These are phyloP conservation scores for Drosophila pandora DNA, from an alignment of 1,140 invertebrate species.

Conservation along the genomic window DNA sequence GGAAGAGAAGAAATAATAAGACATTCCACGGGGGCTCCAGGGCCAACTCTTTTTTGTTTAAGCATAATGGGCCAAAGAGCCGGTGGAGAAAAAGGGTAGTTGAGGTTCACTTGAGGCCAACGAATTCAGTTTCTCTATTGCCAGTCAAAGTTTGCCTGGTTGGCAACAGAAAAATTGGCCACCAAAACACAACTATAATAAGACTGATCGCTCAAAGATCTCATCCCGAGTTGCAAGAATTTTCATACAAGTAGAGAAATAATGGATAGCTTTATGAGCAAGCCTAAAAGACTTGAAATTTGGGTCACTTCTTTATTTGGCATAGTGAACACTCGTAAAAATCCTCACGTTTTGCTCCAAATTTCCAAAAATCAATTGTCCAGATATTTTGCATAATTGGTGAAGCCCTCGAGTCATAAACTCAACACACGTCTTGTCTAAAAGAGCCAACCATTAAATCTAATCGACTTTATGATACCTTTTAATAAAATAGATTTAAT, in stretches of 20 bases:
- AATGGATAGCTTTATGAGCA: neutral
- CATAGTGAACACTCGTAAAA: constrained; percentile 76
- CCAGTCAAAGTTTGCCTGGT: neutral
- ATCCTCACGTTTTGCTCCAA: constrained; percentile 77
- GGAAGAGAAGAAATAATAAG: constrained; percentile 37
- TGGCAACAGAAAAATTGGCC: neutral
- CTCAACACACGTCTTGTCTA: constrained; percentile 22
- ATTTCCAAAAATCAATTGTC: constrained; percentile 43
- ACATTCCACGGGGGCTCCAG: constrained; percentile 20
- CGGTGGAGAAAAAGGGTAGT: constrained; percentile 10
- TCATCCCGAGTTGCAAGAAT: neutral
- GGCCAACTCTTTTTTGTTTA: constrained; percentile 18
- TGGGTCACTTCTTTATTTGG: constrained; percentile 42
- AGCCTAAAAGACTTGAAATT: constrained; percentile 1
- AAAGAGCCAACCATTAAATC: neutral
- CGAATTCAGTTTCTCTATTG: constrained; percentile 28
- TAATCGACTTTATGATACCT: neutral
- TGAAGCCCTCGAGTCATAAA: constrained; percentile 22
- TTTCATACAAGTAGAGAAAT: neutral
- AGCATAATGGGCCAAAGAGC: constrained; percentile 74
- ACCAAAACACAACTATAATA: neutral
- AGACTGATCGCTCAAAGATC: neutral
- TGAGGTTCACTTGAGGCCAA: constrained; percentile 26
- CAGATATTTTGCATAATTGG: constrained; percentile 62
- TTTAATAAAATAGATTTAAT: neutral